Percentiles rank a stretch among this genome's conserved stretches.
Evolutionary conservation across 2,797 vertebrate genomes (phyloP).

Genomic region (Chaetophractus vellerosus): DNA sequence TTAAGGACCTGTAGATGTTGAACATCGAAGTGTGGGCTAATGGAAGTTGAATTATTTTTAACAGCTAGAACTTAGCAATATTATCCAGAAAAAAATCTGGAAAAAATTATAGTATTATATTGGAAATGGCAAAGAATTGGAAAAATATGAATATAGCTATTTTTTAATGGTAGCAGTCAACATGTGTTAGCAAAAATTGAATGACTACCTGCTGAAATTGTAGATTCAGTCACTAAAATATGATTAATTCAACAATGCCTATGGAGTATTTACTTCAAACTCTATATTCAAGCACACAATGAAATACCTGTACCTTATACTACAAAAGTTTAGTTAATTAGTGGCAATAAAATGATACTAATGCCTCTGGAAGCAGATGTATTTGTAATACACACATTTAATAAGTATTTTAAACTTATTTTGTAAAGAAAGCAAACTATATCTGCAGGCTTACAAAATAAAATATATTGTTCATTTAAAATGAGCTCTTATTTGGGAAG

Average conservation of each 20-base stretch:
- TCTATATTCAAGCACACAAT: not conserved
- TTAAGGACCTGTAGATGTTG: not conserved
- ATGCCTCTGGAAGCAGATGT: not conserved
- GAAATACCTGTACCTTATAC: not conserved
- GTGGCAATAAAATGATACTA: not conserved
- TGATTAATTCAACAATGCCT: not conserved
- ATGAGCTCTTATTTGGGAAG: not conserved
- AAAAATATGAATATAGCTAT: not conserved
- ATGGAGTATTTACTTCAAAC: not conserved
- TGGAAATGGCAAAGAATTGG: not conserved
- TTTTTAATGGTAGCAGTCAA: not conserved
- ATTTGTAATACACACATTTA: not conserved
- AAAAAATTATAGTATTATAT: not conserved
- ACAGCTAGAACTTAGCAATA: not conserved
- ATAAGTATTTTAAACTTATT: not conserved
- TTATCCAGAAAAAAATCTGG: not conserved
- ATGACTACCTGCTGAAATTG: not conserved
- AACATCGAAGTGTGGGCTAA: not conserved
- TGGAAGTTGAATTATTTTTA: constrained; percentile 13
- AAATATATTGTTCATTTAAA: not conserved
- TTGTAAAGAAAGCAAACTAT: not conserved
- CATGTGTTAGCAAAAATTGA: not conserved
- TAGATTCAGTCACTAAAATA: constrained; percentile 32
- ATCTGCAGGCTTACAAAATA: not conserved
- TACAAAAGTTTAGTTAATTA: not conserved